Evolutionary conservation across 2,888 invertebrate genomes (phyloP), one percentile per base, ranked within the genome.

Genomic region (Hyposoter dolosus): DNA sequence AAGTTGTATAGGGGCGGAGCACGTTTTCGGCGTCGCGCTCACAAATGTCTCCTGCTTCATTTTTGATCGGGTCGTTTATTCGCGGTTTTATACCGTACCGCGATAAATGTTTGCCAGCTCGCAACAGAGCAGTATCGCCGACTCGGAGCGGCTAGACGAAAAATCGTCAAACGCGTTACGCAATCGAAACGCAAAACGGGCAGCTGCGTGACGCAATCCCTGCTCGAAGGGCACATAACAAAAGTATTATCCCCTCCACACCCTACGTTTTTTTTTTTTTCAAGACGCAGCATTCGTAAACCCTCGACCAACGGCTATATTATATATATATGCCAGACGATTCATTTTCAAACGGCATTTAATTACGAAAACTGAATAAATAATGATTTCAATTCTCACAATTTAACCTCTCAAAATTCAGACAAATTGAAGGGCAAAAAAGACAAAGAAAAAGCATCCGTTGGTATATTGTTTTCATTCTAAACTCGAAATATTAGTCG

Each of bases 141-240:
- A n/a, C n/a, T n/a, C 9, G 12, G 12, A 19, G 19, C n/a, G 43
- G 19, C 3, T n/a, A 1, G 23, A 45, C 40, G 69, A 69, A 69
- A 66, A 7, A 74, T 43, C 60, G 56, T 53, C 32, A n/a, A 35
- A 19, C 45, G 23, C 60, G 72, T 83, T 83, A 68, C 85, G 83
- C 85, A 83, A 85, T 78, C 82, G 82, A 78, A 47, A 78, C 66
- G n/a, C 32, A 65, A 53, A 47, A 28, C 72, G 78, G 75, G 43
- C 85, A 80, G 85, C 85, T 85, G 85, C 72, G 71, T 83, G 83
- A 80, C 76, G 85, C 83, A 80, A 80, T 78, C 56, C 66, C 71
- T n/a, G n/a, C n/a, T 68, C 83, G 80, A 83, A 83, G 85, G 85
- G 83, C 85, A 76, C 35, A 76, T 53, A 83, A 74, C 83, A 78